Conservation (phyloP, 1,140 invertebrate species). For the Philotrypesis tridentata region DNA sequence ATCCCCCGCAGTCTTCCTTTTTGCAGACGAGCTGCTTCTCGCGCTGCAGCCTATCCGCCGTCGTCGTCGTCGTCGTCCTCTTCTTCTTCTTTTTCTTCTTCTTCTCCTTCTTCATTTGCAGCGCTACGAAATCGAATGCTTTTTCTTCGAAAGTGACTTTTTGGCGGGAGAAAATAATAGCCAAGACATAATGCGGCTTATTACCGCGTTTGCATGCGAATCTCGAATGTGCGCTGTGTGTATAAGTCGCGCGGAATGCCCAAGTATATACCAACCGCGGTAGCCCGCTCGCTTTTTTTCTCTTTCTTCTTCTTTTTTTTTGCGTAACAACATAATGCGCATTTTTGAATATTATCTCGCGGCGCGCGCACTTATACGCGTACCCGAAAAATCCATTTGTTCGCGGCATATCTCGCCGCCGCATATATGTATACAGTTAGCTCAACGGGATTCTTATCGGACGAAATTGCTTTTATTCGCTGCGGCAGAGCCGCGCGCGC, state of each 20-base stretch:
- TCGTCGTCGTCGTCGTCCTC: not conserved
- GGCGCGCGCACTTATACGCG: slow-evolving; percentile 24
- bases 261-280: slow-evolving; percentile 1
- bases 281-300: slow-evolving; percentile 23
- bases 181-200: slow-evolving; percentile 29
- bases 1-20: slow-evolving; percentile 23
- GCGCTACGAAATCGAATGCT: slow-evolving; percentile 40
- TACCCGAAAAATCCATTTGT: slow-evolving; percentile 47
- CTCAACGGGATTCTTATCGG: slow-evolving; percentile 45
- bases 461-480: slow-evolving; percentile 41
- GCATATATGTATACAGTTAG: slow-evolving; percentile 34
- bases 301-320: too few relatives aligned
- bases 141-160: slow-evolving; percentile 22
- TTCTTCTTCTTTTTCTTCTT: not conserved
- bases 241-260: slow-evolving; percentile 10
- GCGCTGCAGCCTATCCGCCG: not conserved
- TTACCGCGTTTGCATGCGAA: slow-evolving; percentile 7
- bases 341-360: slow-evolving; percentile 6
- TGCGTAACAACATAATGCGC: too few relatives aligned
- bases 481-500: not conserved
- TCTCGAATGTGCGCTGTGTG: not conserved
- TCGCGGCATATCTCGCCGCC: not conserved
- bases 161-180: slow-evolving; percentile 19
- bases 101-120: not conserved
- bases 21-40: not conserved